Conservation (phyloP, 2,888 invertebrate genomes). For the Tachina fera region DNA sequence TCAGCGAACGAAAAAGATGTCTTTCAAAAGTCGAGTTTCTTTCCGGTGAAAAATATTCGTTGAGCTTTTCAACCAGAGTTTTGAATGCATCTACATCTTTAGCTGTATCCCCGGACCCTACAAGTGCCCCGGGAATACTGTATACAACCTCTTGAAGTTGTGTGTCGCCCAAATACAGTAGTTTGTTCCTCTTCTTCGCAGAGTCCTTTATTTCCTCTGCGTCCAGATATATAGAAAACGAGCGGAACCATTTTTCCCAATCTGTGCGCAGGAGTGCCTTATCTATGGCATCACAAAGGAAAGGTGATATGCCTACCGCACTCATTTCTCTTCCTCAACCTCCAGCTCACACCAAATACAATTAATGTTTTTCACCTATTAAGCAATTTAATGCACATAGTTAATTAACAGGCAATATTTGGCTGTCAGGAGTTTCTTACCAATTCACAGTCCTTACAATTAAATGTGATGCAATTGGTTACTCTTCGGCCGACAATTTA, state of each 20-base stretch:
- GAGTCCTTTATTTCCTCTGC: conserved; percentile 60
- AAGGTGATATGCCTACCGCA: conserved; percentile 17
- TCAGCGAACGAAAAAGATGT: too few species aligned
- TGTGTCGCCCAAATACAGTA: conserved; percentile 62
- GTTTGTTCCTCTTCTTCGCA: conserved; percentile 55
- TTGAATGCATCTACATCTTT: too few species aligned
- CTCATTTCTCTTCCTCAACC: conserved; percentile 7
- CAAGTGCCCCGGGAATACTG: conserved; percentile 42
- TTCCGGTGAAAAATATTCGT: too few species aligned
- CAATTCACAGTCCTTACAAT: not conserved
- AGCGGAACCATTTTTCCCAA: conserved; percentile 63
- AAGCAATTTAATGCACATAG: conserved; percentile 1
- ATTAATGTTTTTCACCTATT: not conserved
- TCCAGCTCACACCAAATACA: too few species aligned
- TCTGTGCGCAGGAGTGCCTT: conserved; percentile 45
- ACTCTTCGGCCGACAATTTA: conserved; percentile 20
- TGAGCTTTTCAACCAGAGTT: too few species aligned
- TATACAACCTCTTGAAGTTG: conserved; percentile 58
- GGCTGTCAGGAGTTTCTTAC: not conserved
- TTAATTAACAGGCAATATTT: not conserved
- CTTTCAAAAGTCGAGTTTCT: too few species aligned
- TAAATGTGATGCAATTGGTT: conserved; percentile 3
- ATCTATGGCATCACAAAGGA: conserved; percentile 28
- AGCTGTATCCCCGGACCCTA: too few species aligned
- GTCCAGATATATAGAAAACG: conserved; percentile 52